These are phyloP conservation scores for Stramonita haemastoma DNA, from an alignment of 2,888 invertebrate genomes.

Conservation along the genomic window DNA sequence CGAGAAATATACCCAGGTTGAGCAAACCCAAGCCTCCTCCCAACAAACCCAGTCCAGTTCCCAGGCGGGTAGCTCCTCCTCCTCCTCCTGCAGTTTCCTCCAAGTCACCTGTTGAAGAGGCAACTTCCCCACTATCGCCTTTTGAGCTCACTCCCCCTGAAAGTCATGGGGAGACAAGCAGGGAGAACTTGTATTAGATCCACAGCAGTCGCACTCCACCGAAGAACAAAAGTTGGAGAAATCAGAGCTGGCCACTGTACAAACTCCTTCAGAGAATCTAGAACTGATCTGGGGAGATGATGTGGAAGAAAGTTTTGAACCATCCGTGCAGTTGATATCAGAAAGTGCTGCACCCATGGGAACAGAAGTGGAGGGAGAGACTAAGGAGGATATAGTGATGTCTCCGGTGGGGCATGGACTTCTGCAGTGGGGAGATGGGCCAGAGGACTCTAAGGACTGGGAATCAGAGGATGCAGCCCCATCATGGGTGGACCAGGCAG, in stretches of 20 bases:
- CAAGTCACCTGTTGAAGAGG: conserved; percentile 29
- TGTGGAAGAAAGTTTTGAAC: background rate
- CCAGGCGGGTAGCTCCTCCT: conserved; percentile 52
- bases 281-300: conserved; percentile 24
- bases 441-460: background rate
- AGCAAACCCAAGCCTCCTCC: conserved; percentile 29
- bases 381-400: background rate
- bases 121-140: conserved; percentile 24
- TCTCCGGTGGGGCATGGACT: background rate
- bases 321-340: background rate
- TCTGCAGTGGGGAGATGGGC: conserved; percentile 1
- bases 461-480: background rate
- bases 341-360: background rate
- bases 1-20: conserved; percentile 23
- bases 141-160: conserved; percentile 12
- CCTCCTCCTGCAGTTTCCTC: conserved; percentile 54
- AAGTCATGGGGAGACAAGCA: background rate
- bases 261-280: background rate
- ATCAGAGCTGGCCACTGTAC: background rate
- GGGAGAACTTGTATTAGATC: background rate
- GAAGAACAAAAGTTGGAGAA: background rate
- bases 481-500: background rate
- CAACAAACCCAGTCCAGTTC: conserved; percentile 50
- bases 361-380: background rate
- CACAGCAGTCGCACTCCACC: background rate